These are phyloP conservation scores for Lasiurus cinereus DNA, from an alignment of 2,113 vertebrate genomes.

Conservation along the genomic window DNA sequence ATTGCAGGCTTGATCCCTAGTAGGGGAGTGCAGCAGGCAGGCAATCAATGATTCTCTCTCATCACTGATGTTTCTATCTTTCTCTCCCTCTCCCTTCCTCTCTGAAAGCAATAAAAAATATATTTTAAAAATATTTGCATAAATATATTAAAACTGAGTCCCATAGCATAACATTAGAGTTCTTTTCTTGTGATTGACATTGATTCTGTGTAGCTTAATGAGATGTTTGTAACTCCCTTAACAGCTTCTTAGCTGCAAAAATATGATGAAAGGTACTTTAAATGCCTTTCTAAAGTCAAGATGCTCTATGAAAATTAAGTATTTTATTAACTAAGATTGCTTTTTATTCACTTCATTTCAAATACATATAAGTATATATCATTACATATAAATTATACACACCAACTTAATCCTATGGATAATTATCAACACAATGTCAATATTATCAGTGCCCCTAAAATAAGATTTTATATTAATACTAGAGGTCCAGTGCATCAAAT, in stretches of 20 bases:
- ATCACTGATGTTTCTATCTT: too few relatives aligned
- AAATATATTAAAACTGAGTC: constrained; percentile 21
- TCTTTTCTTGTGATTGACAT: not conserved
- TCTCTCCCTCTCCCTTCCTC: too few relatives aligned
- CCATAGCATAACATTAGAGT: not conserved
- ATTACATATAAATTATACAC: not conserved
- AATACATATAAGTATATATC: not conserved
- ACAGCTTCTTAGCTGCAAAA: not conserved
- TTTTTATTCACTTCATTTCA: not conserved
- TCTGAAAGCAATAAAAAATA: too few relatives aligned
- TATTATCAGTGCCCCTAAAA: not conserved
- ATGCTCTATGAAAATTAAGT: constrained; percentile 20
- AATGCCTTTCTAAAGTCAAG: constrained; percentile 34
- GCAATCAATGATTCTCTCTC: too few relatives aligned
- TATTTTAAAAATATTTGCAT: not conserved
- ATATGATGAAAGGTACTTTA: constrained; percentile 2
- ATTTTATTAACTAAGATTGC: constrained; percentile 6
- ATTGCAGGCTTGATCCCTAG: too few relatives aligned
- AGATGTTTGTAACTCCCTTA: not conserved
- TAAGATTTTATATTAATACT: not conserved
- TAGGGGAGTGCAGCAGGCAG: too few relatives aligned
- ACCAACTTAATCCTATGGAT: not conserved
- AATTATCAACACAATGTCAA: not conserved
- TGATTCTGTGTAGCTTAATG: not conserved
- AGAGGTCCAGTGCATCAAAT: too few relatives aligned